Percentiles rank a stretch among this genome's conserved stretches.
phyloP scores from a whole-genome alignment of 2,888 invertebrate genomes.

The Entomobrya proxima region DNA sequence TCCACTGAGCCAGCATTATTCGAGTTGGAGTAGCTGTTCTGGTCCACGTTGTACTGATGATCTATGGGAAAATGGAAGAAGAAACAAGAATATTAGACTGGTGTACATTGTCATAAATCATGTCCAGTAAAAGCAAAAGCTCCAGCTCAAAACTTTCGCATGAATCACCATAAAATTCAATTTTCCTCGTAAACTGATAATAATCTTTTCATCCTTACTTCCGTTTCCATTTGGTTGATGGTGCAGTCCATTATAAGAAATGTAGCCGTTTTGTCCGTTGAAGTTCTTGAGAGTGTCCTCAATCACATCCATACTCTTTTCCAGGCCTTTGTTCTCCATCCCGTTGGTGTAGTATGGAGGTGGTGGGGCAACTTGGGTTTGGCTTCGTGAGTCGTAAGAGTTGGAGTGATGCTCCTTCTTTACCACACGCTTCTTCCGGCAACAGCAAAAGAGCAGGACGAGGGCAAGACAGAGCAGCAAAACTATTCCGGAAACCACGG shows the following conservation, averaged over 20 bases:
- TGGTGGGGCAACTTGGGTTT: constrained; percentile 87
- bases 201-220: constrained; percentile 82
- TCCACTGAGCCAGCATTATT: constrained; percentile 97
- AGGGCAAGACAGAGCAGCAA: constrained; percentile 86
- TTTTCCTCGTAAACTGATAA: constrained; percentile 28
- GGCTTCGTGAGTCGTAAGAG: constrained; percentile 81
- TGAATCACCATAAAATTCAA: constrained; percentile 63
- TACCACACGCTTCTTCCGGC: constrained; percentile 88
- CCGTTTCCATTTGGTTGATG: constrained; percentile 79
- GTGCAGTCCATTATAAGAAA: constrained; percentile 86
- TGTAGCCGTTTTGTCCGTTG: constrained; percentile 84
- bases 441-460: constrained; percentile 89
- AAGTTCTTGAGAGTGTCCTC: constrained; percentile 89
- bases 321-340: constrained; percentile 93
- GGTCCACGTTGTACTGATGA: constrained; percentile 83
- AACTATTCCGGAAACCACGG: constrained; percentile 88
- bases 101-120: constrained; percentile 66
- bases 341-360: constrained; percentile 92
- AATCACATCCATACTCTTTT: constrained; percentile 89
- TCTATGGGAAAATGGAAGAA: constrained; percentile 48
- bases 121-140: neutral
- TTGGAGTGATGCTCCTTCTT: constrained; percentile 85
- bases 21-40: constrained; percentile 92
- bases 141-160: constrained; percentile 36
- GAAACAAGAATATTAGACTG: neutral